Conservation (phyloP, 2,888 invertebrate species). For the Euphydryas editha region DNA sequence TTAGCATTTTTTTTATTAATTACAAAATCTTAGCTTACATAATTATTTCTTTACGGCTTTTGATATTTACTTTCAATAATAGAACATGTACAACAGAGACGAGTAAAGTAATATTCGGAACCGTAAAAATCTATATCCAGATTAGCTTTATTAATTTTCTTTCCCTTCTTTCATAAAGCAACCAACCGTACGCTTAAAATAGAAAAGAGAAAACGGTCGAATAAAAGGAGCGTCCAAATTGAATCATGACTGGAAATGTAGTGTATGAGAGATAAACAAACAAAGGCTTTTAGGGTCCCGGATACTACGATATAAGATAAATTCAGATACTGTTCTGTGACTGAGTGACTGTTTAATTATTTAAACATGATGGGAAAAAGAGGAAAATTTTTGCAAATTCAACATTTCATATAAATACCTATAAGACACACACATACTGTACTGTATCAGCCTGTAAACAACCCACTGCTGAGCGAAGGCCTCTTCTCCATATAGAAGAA, state of each 20-base stretch:
- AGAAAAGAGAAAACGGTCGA: conserved; percentile 10
- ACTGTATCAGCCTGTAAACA: too few species aligned
- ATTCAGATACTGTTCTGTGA: background rate
- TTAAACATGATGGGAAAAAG: background rate
- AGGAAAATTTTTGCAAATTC: too few species aligned
- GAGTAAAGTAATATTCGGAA: background rate
- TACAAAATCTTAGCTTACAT: too few species aligned
- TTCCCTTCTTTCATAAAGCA: background rate
- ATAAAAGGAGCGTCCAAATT: conserved; percentile 17
- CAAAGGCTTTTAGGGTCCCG: conserved; percentile 15
- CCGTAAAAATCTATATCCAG: background rate
- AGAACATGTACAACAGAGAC: background rate
- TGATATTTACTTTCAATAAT: too few species aligned
- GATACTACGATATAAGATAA: conserved; percentile 1
- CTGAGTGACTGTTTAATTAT: background rate
- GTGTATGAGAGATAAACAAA: conserved; percentile 14
- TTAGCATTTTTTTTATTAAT: too few species aligned
- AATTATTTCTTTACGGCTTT: too few species aligned
- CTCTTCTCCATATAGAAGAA: too few species aligned
- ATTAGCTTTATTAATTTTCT: conserved; percentile 4
- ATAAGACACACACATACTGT: conserved; percentile 2
- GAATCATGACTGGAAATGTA: conserved; percentile 17
- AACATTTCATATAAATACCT: too few species aligned
- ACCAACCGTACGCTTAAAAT: conserved; percentile 14
- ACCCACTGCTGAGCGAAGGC: too few species aligned